Evolutionary conservation across 2,888 invertebrate species (phyloP), one percentile per base, ranked within the genome.

Genomic region (Habroteleia sp.): DNA sequence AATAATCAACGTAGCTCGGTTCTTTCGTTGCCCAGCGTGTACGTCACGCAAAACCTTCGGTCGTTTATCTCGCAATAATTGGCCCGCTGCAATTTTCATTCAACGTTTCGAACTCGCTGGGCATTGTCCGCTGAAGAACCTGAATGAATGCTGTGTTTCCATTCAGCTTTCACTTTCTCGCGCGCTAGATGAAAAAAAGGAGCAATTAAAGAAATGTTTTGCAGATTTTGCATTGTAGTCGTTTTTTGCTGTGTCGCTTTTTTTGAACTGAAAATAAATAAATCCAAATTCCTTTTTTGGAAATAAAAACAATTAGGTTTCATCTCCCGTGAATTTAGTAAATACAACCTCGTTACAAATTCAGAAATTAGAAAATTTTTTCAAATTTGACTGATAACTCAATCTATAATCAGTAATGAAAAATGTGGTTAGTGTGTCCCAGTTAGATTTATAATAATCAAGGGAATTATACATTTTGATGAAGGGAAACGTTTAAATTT

Each of bases 141-240:
- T 66, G 54, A 66, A 66, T 66, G 66, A 25, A 35, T n/a, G 37
- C 14, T 46, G 33, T 46, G 35, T 60, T 58, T 35, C 46, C 46
- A 46, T 60, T 60, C 37, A 46, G 17, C 16, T 46, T 46, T 46
- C 37, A 20, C 25, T 44, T 33, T 44, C 41, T 3, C 14, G 20
- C 52, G 14, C 23, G 25, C 17, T 4, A 29, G 6, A 8, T 10
- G 10, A 3, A 17, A 39, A 29, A 7, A 10, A n/a, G 3, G 8
- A 7, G 20, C 4, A 16, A 25, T 27, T 27, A 23, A 60, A 44
- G 35, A 35, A 44, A 31, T 56, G 42, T 31, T 60, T 46, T 27
- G 16, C 7, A 16, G 23, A 42, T 56, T 33, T 29, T 1, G 6
- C 1, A 29, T 10, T 4, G 10, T 29, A 2, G 20, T 20, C 5